Conservation (phyloP, 2,113 vertebrate species). For the Amblyornis subalaris region DNA sequence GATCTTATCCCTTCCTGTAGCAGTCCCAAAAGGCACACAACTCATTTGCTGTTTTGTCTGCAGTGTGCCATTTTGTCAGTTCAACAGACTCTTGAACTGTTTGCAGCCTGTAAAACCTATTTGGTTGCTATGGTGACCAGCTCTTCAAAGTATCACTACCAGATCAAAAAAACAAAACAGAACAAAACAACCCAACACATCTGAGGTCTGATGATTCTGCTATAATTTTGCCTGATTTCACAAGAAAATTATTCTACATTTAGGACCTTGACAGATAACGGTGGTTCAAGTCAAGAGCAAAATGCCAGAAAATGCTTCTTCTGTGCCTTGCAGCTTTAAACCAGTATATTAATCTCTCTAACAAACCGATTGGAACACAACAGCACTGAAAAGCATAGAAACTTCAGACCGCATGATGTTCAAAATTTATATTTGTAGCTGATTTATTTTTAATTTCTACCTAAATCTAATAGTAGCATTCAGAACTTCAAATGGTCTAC, state of each 20-base stretch:
- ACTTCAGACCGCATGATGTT: background rate
- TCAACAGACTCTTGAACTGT: conserved; percentile 17
- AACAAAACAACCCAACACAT: background rate
- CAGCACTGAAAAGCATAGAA: background rate
- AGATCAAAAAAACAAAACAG: background rate
- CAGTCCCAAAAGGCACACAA: background rate
- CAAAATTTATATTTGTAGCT: background rate
- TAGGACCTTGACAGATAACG: background rate
- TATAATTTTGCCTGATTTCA: background rate
- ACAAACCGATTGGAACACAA: background rate
- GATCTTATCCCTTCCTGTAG: background rate
- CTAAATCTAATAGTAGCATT: background rate
- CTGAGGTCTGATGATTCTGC: background rate
- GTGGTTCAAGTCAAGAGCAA: background rate
- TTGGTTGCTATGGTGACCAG: conserved; percentile 44
- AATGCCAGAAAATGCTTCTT: background rate
- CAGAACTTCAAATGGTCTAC: background rate
- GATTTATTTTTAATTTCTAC: background rate
- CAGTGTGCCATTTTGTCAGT: background rate
- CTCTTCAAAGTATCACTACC: conserved; percentile 20
- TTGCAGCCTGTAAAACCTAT: conserved; percentile 22
- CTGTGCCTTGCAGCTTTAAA: background rate
- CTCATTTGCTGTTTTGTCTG: background rate
- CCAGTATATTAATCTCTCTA: background rate
- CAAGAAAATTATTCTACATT: background rate